A percentile compares a stretch with the other conserved stretches of the same genome.
phyloP scores from a whole-genome alignment of 2,113 vertebrate genomes.

The Sphyrna mokarran region DNA sequence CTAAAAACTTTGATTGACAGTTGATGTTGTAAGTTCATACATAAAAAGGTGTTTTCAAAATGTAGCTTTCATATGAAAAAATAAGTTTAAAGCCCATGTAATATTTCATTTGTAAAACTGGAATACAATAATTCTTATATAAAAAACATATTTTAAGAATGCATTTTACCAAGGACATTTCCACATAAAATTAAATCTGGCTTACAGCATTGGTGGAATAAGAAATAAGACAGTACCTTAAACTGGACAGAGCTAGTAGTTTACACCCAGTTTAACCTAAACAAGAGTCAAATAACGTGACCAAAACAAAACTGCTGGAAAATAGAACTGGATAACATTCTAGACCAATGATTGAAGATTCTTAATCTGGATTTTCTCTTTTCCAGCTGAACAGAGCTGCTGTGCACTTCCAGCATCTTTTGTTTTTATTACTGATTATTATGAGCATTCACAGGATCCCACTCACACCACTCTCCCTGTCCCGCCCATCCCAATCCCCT shows the following conservation, averaged over 20 bases:
- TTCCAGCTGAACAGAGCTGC: not conserved
- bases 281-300: not conserved
- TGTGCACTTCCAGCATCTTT: not conserved
- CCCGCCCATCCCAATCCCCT: too few relatives aligned
- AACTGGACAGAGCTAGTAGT: not conserved
- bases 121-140: not conserved
- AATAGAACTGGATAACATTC: not conserved
- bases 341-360: not conserved
- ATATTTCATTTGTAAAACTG: conserved; percentile 35
- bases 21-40: not conserved
- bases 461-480: too few relatives aligned
- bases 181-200: not conserved
- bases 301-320: not conserved
- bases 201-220: not conserved
- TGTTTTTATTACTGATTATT: not conserved
- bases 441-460: not conserved
- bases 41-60: conserved; percentile 31
- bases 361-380: not conserved
- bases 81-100: not conserved
- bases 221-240: not conserved
- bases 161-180: not conserved
- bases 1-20: conserved; percentile 20
- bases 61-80: not conserved
- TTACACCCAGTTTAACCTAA: conserved; percentile 3
- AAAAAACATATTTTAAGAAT: not conserved